Evolutionary conservation across 2,113 vertebrate species (phyloP).

Genomic region (Mormyrus lacerda): DNA sequence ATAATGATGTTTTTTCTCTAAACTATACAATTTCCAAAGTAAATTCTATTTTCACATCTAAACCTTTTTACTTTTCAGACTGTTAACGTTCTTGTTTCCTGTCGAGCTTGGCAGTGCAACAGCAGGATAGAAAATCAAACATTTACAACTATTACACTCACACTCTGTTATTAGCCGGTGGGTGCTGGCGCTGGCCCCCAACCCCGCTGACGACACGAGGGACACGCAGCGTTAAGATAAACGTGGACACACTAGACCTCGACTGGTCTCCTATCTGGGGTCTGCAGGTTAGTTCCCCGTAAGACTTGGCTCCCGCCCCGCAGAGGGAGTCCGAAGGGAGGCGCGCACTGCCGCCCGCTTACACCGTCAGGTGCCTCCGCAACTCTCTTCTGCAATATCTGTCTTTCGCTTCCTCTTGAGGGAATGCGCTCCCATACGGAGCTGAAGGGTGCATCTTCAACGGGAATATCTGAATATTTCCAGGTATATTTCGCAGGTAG

Average conservation of each 20-base stretch:
- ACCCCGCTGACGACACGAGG: not conserved
- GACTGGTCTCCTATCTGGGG: not conserved
- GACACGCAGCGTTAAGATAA: not conserved
- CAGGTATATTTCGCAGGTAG: not conserved
- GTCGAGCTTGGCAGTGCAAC: not conserved
- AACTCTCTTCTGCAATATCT: not conserved
- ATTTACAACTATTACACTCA: not conserved
- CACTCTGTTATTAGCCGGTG: not conserved
- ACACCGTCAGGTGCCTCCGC: not conserved
- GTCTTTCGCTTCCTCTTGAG: not conserved
- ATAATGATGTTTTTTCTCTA: not conserved
- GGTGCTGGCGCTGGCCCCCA: not conserved
- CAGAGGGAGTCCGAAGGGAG: not conserved
- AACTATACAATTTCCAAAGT: not conserved
- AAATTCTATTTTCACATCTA: not conserved
- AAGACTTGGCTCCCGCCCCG: not conserved
- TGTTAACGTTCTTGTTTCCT: not conserved
- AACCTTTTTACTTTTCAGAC: not conserved
- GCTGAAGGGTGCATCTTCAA: not conserved
- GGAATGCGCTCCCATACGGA: not conserved
- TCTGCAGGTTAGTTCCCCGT: not conserved
- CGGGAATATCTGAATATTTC: not conserved
- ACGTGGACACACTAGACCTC: not conserved
- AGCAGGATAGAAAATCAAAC: not conserved
- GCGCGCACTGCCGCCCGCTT: not conserved